phyloP scores from a whole-genome alignment of 2,888 invertebrate species.

The Pollenia griseotomentosa region DNA sequence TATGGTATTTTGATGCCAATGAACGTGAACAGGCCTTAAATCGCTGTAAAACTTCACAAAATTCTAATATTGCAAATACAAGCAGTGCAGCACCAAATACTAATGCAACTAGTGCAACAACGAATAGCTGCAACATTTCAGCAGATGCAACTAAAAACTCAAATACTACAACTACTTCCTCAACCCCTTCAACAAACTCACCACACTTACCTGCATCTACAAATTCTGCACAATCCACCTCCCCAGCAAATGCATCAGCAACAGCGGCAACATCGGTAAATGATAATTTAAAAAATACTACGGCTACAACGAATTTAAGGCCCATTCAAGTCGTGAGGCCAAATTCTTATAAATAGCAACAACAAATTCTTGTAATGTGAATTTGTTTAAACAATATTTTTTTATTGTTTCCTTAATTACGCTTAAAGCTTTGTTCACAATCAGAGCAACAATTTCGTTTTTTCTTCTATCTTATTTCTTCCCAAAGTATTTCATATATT shows the following conservation, averaged over 20 bases:
- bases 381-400: slow-evolving; percentile 7
- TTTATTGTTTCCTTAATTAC: slow-evolving; percentile 25
- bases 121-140: slow-evolving; percentile 32
- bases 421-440: no score
- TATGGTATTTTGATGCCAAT: slow-evolving; percentile 95
- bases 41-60: slow-evolving; percentile 77
- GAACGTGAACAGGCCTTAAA: slow-evolving; percentile 90
- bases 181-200: neutral
- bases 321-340: slow-evolving; percentile 65
- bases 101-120: slow-evolving; percentile 56
- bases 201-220: slow-evolving; percentile 64
- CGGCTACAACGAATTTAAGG: slow-evolving; percentile 72
- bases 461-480: no score
- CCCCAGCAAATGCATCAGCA: slow-evolving; percentile 3
- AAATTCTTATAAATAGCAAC: slow-evolving; percentile 65
- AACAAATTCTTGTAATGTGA: slow-evolving; percentile 45
- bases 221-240: slow-evolving; percentile 3
- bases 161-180: slow-evolving; percentile 40
- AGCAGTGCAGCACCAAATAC: slow-evolving; percentile 40
- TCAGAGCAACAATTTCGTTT: no score
- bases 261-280: slow-evolving; percentile 33
- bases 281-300: slow-evolving; percentile 75
- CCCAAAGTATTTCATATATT: no score
- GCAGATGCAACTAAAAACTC: slow-evolving; percentile 66
- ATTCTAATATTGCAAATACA: slow-evolving; percentile 61